Base-by-base conservation (phyloP, 2,888 invertebrate species). In the Peribatodes rhomboidaria region DNA sequence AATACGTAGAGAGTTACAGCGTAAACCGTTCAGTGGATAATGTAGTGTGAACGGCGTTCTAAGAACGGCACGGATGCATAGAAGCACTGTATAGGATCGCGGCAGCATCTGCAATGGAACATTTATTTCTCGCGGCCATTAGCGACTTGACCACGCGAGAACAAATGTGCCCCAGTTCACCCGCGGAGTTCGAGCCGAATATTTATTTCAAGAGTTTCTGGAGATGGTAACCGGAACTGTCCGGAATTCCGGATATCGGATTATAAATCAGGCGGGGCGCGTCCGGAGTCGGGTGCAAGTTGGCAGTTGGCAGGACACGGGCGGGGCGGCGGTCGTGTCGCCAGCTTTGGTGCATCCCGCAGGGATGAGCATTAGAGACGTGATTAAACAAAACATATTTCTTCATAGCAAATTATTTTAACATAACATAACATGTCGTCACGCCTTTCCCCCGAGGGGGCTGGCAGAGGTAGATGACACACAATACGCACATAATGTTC, bases 261-360 rank as follows among this genome's bases (percentile, higher is more conserved):
- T 78, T 80, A 87, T 88, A 88, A 87, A 87, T 88, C 87, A 85
- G 75, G 74, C 74, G 67, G 68, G 73, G 71, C 74, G 79, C 78
- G 78, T 84, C 85, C 84, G 84, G 68, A 65, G 61, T 70, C 78
- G 82, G 61, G 75, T 71, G 74, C 76, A 73, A 72, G 76, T 74
- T 74, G 75, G 76, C 75, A 72, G 68, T 68, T 71, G 77, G 77
- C 77, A 75, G 70, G 70, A 73, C 72, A 74, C 67, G 67, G 71
- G 61, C 53, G 68, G 61, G 55, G 61, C 67, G 65, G 65, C 67
- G 68, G 61, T 64, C 67, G 62, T 72, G 74, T 72, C 70, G 69
- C 60, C 61, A 65, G 39, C 14, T 44, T 56, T 44, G 50, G 27
- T 65, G 65, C 65, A 65, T 44, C 35, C 53, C 27, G 8, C 59